Conservation (phyloP, 2,113 vertebrate genomes). For the Rhinopithecus roxellana region DNA sequence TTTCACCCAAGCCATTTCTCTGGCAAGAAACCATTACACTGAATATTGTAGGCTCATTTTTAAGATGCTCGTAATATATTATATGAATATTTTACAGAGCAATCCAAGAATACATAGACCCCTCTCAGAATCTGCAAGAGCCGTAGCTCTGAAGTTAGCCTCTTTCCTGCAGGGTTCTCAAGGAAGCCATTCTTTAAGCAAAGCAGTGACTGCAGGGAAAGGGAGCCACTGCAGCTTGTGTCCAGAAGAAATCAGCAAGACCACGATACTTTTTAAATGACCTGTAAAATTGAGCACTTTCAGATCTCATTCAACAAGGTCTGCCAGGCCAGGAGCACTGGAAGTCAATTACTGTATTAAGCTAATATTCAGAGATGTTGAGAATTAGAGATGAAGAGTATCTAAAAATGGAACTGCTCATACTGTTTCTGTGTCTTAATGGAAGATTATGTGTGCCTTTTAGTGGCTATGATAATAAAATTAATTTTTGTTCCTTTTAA, state of each 20-base stretch:
- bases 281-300: background rate
- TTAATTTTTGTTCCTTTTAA: slow-evolving; percentile 30
- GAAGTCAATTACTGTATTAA: background rate
- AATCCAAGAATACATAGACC: background rate
- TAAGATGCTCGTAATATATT: background rate
- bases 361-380: background rate
- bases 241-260: background rate
- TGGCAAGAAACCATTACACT: background rate
- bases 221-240: background rate
- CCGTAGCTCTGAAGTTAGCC: background rate
- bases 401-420: slow-evolving; percentile 14
- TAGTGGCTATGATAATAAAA: slow-evolving; percentile 15
- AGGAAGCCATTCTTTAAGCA: background rate
- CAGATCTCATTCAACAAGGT: background rate
- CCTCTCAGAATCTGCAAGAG: background rate
- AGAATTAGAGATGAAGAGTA: background rate
- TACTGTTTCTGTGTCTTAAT: background rate
- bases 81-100: background rate
- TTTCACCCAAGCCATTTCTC: background rate
- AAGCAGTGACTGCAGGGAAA: background rate
- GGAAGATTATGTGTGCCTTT: slow-evolving; percentile 18
- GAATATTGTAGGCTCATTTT: background rate
- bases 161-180: background rate
- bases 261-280: background rate
- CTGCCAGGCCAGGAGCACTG: background rate